Percentiles rank a stretch among this genome's conserved stretches.
Conservation (phyloP, 2,888 invertebrate genomes). For the Agrilus mali region DNA sequence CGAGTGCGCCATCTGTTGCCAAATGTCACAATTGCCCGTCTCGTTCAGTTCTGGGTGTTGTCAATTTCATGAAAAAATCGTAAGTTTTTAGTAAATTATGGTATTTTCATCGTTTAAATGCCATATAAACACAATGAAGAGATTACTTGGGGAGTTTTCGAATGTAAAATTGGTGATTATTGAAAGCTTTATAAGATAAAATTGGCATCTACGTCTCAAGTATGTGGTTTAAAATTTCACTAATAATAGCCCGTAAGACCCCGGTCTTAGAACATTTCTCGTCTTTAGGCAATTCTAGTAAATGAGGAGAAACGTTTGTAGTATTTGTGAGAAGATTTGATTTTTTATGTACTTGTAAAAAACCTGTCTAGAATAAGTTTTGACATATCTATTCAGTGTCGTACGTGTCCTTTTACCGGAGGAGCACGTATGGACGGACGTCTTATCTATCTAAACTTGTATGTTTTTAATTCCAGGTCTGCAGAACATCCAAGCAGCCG, state of each 20-base stretch:
- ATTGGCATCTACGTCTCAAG: slow-evolving; percentile 9
- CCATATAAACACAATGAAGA: slow-evolving; percentile 4
- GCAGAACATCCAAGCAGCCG: too few species aligned
- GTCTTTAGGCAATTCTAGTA: too few species aligned
- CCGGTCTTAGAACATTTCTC: too few species aligned
- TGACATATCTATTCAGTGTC: slow-evolving; percentile 9
- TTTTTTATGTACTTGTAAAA: too few species aligned
- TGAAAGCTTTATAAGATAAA: slow-evolving; percentile 4
- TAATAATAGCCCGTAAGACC: too few species aligned
- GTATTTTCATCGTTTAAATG: slow-evolving; percentile 9
- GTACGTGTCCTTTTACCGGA: slow-evolving; percentile 1
- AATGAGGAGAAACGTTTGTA: too few species aligned
- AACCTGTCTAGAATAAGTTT: slow-evolving; percentile 2
- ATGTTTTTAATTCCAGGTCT: too few species aligned
- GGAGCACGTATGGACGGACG: too few species aligned
- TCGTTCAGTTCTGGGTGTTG: slow-evolving; percentile 26
- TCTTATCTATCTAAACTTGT: too few species aligned
- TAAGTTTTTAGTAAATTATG: slow-evolving; percentile 26
- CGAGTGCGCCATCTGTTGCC: slow-evolving; percentile 6
- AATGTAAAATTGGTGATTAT: slow-evolving; percentile 2
- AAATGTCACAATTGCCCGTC: slow-evolving; percentile 1
- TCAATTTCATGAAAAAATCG: slow-evolving; percentile 30
- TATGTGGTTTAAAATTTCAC: slow-evolving; percentile 5
- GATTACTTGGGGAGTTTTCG: slow-evolving; percentile 7
- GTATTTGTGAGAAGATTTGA: too few species aligned